Base-by-base conservation (phyloP, 2,888 invertebrate genomes). In the Eupithecia subfuscata region DNA sequence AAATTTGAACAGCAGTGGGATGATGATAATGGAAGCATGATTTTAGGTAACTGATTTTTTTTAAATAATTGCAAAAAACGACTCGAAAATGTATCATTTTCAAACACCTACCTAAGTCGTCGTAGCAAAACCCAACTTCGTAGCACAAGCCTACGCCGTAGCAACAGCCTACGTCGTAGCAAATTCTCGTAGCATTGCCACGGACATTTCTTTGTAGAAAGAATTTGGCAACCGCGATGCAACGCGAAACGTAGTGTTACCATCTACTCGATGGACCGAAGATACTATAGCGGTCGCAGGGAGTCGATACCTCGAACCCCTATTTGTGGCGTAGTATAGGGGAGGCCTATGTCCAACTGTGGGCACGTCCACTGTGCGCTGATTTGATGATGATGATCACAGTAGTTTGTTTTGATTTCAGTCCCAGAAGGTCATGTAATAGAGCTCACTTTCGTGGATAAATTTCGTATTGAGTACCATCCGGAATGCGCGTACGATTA, bases 381-480 rank as follows among this genome's bases (percentile, higher is more conserved):
- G 18, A n/a, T n/a, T n/a, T 48, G 8, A n/a, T 52, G n/a, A 22
- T 22, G 9, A 65, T 65, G n/a, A 8, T 30, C 25, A 7, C n/a
- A 34, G 9, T 69, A 34, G 56, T 34, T 64, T 18, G 3, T 91
- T 52, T 52, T 52, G 8, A n/a, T 52, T 91, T 75, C 88, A 93
- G 93, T 89, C 30, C 77, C 84, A 2, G 88, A 84, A 18, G 86
- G 87, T 1, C 83, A 88, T 25, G 87, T 92, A 3, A 90, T 94
- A 68, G 86, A 89, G 34, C 80, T 94, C 14, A 93, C 92, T 0
- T 94, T 94, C 71, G 88, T 94, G 0, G 93, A 94, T 65, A 83
- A 89, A 63, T 94, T 94, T 72, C 92, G 90, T n/a, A 93, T 94
- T 83, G 94, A 94, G 80, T 85, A 89, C 45, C 91, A 93, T 67